phyloP scores from a whole-genome alignment of 2,113 vertebrate species.

The Xiphorhynchus elegans region DNA sequence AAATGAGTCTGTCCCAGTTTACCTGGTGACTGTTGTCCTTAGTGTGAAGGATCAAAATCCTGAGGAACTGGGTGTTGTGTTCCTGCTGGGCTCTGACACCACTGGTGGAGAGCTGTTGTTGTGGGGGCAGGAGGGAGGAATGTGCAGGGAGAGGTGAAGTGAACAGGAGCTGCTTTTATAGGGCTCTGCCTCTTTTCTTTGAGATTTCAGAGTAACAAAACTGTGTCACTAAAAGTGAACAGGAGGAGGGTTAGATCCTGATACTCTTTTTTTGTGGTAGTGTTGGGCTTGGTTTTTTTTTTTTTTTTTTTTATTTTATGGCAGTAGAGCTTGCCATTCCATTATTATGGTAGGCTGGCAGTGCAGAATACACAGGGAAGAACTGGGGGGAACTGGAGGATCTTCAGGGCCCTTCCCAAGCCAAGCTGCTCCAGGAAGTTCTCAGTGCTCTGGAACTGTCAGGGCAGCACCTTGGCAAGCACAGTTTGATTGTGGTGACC shows the following conservation, averaged over 20 bases:
- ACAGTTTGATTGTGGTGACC: not conserved
- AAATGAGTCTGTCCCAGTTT: not conserved
- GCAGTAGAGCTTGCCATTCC: not conserved
- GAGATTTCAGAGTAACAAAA: not conserved
- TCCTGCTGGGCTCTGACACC: not conserved
- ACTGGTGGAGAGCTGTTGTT: fast-evolving
- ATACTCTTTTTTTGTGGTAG: not conserved
- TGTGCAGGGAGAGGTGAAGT: no score
- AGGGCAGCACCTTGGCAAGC: not conserved
- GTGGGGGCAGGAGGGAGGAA: not conserved
- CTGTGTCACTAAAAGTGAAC: not conserved
- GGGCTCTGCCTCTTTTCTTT: not conserved
- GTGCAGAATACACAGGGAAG: not conserved
- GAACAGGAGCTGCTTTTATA: fast-evolving
- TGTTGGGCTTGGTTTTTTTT: not conserved
- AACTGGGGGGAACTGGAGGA: fast-evolving
- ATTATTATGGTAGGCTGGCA: no score
- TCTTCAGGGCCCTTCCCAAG: not conserved
- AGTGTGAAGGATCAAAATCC: not conserved
- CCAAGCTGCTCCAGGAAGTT: not conserved
- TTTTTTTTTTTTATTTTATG: not conserved
- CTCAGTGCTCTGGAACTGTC: not conserved
- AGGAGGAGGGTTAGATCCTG: not conserved
- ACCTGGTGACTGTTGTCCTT: not conserved
- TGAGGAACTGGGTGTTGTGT: not conserved